Conservation (phyloP, 2,888 invertebrate species). For the Timema cristinae region DNA sequence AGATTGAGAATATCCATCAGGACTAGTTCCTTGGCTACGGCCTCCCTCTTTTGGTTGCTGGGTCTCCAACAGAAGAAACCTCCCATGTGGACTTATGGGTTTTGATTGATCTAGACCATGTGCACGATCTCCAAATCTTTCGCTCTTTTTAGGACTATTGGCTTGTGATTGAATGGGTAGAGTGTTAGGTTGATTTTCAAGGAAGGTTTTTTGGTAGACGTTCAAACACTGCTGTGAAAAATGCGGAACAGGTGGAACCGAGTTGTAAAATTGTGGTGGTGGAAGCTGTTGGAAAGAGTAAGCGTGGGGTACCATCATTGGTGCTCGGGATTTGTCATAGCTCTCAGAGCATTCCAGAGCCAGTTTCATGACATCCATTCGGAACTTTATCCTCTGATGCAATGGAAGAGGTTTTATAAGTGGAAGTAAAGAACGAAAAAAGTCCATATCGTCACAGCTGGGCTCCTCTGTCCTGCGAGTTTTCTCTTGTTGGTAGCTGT, state of each 20-base stretch:
- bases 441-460: neutral
- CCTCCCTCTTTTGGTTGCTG: neutral
- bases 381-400: neutral
- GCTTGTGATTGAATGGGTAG: neutral
- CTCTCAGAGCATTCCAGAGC: neutral
- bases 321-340: neutral
- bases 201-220: neutral
- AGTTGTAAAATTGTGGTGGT: neutral
- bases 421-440: neutral
- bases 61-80: neutral
- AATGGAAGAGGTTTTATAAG: neutral
- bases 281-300: neutral
- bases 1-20: neutral
- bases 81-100: neutral
- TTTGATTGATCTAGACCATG: neutral
- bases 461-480: too few relatives aligned
- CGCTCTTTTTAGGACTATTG: neutral
- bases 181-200: neutral
- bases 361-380: slow-evolving; percentile 13
- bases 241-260: slow-evolving; percentile 1
- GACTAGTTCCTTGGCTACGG: neutral
- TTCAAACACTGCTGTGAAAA: neutral
- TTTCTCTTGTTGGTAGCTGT: too few relatives aligned
- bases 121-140: neutral
- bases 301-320: neutral